Base-by-base conservation (phyloP, 1,140 invertebrate species). In the Stegodyphus mimosarum region DNA sequence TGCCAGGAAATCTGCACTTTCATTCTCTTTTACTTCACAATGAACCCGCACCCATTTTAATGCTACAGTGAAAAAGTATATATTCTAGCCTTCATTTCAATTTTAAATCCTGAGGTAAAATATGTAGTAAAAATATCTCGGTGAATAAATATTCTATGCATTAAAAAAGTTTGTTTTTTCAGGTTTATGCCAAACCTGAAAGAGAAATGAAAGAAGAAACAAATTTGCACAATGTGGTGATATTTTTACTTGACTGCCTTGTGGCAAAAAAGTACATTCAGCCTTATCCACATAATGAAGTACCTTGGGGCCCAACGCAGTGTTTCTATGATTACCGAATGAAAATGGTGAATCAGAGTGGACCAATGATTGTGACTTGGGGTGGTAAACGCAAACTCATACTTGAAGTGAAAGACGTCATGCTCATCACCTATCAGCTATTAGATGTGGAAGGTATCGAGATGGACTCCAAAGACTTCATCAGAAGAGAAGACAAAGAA, bases 241-340 rank as follows among this genome's bases (percentile, higher is more conserved):
- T 89, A 48, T 89, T 91, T 77, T 75, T 90, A 11, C 60, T 90
- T 4, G 86, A 89, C 50, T 90, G 89, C 83, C 83, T 81, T 10
- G 87, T 88, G 79, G 89, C 90, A 63, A 86, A 87, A n/a, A 87
- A 87, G 83, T 88, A 89, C 69, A 74, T 88, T 52, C 84, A 89
- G 50, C 89, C 89, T 5, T 90, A 88, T 78, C 90, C 90, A 7
- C 81, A 88, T 9, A 89, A 89, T 76, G 89, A 90, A 74, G 87
- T 90, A 15, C 89, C 89, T 2, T 90, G 90, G 90, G 90, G 90
- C 2, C 89, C 89, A 7, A 90, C 89, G 6, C 89, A 90, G 67
- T 87, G 88, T 10, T 88, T 90, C 69, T 90, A 88, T 80, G 88
- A 90, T 86, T 90, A 88, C 66, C 88, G 88, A 13, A 87, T 90